Evolutionary conservation across 1,140 invertebrate genomes (phyloP), one percentile per base, ranked within the genome.

Genomic region (Leptinotarsa undecemlineata): DNA sequence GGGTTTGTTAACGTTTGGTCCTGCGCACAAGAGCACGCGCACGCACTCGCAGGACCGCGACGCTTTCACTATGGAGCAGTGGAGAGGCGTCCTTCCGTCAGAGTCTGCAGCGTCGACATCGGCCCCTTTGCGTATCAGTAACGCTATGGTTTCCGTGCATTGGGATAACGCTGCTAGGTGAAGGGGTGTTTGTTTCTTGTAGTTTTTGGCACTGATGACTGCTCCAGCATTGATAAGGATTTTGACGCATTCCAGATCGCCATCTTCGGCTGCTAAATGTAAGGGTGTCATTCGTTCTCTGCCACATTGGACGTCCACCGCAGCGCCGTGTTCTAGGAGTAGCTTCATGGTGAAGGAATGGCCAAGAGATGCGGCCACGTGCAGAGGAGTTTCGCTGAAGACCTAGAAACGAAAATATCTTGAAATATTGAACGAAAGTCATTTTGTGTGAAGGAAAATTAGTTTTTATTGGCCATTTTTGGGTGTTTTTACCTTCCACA

Each of bases 261-360:
- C 93, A 78, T 95, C 93, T 75, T 94, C 92, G 1, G 94, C 93
- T 6, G 94, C 92, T 77, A 95, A 87, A 83, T 96, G 95, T 11
- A 96, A 82, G 0, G 94, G 90, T 3, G 94, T 95, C 2, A 91
- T 87, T 79, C 89, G 88, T 60, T 88, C 88, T 13, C 86, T 81
- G 0, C 93, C 93, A 62, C 91, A 88, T 73, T 92, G 91, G 0
- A 92, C 91, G 47, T 91, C 87, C 3, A 94, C 92, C 79, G 94
- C 92, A 4, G 94, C 94, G 20, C 92, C 92, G 74, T 92, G 87
- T 68, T 87, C 87, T 42, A 95, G 84, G 3, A 95, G 85, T 20
- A 95, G 80, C 80, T 90, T 90, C 4, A 93, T 87, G 80, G 92
- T 93, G 68, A 87, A 86, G 0, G 88, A 85, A 42, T 90, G 90